phyloP scores from a whole-genome alignment of 1,140 invertebrate genomes.

The Vanessa atalanta region DNA sequence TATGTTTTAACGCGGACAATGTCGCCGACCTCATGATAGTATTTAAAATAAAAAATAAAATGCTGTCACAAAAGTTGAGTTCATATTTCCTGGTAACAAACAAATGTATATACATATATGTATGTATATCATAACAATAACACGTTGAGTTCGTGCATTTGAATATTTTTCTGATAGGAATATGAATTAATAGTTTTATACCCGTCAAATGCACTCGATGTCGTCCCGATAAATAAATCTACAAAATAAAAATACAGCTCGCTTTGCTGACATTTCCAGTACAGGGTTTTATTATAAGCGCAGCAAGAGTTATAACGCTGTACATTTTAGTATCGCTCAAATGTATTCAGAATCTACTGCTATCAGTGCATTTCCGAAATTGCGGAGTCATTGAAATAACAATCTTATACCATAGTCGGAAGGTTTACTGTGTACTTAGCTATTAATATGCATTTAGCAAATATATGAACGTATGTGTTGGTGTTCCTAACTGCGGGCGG shows the following conservation, averaged over 20 bases:
- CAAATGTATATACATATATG: too few relatives aligned
- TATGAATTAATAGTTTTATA: constrained; percentile 10
- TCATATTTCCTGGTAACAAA: too few relatives aligned
- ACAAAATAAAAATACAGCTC: constrained; percentile 22
- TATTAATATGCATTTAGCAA: constrained; percentile 12
- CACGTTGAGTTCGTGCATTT: constrained; percentile 4
- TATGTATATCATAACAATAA: background rate
- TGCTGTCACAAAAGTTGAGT: too few relatives aligned
- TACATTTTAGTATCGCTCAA: constrained; percentile 3
- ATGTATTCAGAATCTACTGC: background rate
- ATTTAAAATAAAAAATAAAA: too few relatives aligned
- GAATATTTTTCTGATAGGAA: background rate
- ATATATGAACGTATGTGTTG: constrained; percentile 12
- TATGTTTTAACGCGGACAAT: too few relatives aligned
- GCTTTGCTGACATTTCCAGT: constrained; percentile 4
- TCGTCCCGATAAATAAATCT: constrained; percentile 22
- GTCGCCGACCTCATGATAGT: too few relatives aligned
- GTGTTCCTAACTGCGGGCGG: constrained; percentile 6
- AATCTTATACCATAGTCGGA: background rate
- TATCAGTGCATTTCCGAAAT: background rate
- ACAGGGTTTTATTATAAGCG: constrained; percentile 10
- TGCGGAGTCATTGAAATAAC: background rate
- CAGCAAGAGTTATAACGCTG: constrained; percentile 10
- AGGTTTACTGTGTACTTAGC: background rate
- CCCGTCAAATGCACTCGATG: constrained; percentile 25